Percentiles rank a stretch among this genome's conserved stretches.
These are phyloP conservation scores for Netelia fuscicornis DNA, from an alignment of 2,888 invertebrate species.

Conservation along the genomic window DNA sequence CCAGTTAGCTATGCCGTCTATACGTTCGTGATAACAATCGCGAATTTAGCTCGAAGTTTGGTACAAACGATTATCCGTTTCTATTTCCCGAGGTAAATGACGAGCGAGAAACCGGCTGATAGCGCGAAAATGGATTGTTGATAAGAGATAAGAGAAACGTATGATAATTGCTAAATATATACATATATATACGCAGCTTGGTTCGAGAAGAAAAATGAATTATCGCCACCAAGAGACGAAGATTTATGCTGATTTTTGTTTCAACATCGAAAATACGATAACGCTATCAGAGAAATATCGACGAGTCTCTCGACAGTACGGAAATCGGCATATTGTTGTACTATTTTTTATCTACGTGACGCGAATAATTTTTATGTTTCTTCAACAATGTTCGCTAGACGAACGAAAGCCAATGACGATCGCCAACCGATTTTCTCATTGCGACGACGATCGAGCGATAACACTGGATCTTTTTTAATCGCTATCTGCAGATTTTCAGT, in stretches of 20 bases:
- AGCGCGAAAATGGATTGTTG: background rate
- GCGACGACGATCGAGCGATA: conserved; percentile 1
- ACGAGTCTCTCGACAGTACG: conserved; percentile 8
- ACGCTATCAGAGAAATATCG: background rate
- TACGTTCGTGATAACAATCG: conserved; percentile 21
- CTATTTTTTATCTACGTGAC: background rate
- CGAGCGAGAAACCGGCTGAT: background rate
- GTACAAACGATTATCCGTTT: conserved; percentile 40
- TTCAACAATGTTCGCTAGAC: conserved; percentile 26
- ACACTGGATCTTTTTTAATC: background rate
- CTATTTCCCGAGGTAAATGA: conserved; percentile 7
- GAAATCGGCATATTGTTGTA: background rate
- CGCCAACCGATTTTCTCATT: background rate
- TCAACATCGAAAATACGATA: background rate
- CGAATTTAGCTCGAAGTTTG: conserved; percentile 2
- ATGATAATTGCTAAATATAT: background rate
- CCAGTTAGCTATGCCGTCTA: conserved; percentile 50
- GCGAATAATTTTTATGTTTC: conserved; percentile 12
- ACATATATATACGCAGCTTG: background rate
- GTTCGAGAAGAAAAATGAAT: background rate
- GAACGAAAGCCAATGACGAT: conserved; percentile 18
- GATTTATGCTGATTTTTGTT: background rate
- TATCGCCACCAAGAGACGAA: background rate
- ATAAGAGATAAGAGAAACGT: background rate
- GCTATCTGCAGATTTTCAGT: background rate